Conservation (phyloP, 1,140 invertebrate species). For the Calliphora vicina region DNA sequence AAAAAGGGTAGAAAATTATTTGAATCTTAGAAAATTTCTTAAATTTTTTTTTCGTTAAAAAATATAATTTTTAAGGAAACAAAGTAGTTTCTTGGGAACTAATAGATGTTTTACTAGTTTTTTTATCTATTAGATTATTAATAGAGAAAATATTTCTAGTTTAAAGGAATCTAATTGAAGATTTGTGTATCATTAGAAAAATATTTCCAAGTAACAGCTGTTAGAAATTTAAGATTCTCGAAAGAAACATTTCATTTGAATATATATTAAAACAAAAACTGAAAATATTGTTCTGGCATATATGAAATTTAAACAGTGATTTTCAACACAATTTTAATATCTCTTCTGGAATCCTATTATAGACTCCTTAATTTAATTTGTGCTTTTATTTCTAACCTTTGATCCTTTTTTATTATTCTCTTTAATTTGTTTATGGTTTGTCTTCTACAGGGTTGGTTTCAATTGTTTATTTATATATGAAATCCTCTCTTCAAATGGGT, state of each 20-base stretch:
- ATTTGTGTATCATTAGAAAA: not conserved
- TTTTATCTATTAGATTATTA: not conserved
- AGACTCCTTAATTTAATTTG: no score
- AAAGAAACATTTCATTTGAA: no score
- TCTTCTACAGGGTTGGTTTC: no score
- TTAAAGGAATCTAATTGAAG: no score
- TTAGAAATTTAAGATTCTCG: not conserved
- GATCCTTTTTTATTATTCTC: not conserved
- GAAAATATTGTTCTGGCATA: no score
- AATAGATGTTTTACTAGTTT: constrained; percentile 20
- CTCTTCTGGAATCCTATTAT: no score
- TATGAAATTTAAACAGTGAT: no score
- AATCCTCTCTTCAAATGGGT: not conserved
- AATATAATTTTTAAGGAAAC: not conserved
- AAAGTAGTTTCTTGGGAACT: constrained; percentile 27
- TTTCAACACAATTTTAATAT: no score
- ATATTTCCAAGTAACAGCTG: not conserved
- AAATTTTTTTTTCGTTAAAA: not conserved
- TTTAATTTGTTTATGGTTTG: no score
- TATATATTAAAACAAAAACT: not conserved
- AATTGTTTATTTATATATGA: no score
- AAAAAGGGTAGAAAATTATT: not conserved
- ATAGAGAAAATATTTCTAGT: not conserved
- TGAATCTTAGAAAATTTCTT: constrained; percentile 2
- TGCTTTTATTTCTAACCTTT: no score